Conservation (phyloP, 1,140 invertebrate species). For the Aphaenogaster rudis region DNA sequence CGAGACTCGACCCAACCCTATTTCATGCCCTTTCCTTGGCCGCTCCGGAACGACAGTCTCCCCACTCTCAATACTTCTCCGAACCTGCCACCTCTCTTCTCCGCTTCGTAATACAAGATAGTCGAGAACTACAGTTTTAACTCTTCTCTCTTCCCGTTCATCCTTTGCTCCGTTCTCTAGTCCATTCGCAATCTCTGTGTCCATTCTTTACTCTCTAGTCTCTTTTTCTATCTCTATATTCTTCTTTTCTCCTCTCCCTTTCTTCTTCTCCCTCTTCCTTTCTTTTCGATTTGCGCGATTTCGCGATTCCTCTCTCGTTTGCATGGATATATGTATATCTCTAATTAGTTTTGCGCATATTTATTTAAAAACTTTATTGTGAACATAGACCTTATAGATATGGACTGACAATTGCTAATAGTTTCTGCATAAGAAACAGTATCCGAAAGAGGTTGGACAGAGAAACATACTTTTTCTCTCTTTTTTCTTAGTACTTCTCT, state of each 20-base stretch:
- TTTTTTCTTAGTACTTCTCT: too few species aligned
- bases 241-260: constrained; percentile 6
- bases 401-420: too few species aligned
- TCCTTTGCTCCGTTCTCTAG: not conserved
- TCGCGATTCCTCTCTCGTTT: constrained; percentile 62
- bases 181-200: not conserved
- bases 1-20: constrained; percentile 59
- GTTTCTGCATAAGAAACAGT: too few species aligned
- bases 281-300: constrained; percentile 5
- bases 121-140: constrained; percentile 15
- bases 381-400: not conserved
- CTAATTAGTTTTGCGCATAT: constrained; percentile 82
- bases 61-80: constrained; percentile 60
- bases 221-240: constrained; percentile 10
- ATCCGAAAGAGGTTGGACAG: too few species aligned
- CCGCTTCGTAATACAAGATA: constrained; percentile 38
- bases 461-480: too few species aligned
- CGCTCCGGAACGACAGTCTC: constrained; percentile 54
- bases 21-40: constrained; percentile 52
- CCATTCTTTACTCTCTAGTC: not conserved
- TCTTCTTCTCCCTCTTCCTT: constrained; percentile 10
- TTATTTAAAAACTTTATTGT: constrained; percentile 72
- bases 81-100: constrained; percentile 54
- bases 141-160: constrained; percentile 34
- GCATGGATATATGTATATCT: constrained; percentile 73